Percentiles rank a stretch among this genome's conserved stretches.
Evolutionary conservation across 2,888 invertebrate species (phyloP).

Genomic region (Syritta pipiens): DNA sequence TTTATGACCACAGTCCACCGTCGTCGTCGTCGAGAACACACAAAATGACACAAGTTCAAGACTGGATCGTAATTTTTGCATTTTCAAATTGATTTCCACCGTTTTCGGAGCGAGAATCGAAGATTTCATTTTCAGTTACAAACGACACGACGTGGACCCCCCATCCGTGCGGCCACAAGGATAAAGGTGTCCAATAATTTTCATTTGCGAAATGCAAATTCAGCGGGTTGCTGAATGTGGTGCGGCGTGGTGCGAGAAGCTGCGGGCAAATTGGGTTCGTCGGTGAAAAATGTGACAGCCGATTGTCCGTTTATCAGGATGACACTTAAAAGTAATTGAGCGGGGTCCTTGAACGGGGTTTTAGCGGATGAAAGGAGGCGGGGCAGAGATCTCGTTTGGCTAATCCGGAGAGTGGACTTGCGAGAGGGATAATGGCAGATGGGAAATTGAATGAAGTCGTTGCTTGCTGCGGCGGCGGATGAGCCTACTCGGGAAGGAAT

Average conservation of each 20-base stretch:
- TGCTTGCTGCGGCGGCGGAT: no score
- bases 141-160: neutral
- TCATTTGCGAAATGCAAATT: conserved; percentile 6
- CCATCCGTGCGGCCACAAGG: neutral
- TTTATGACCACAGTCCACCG: conserved; percentile 33
- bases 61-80: conserved; percentile 40
- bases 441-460: no score
- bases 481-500: no score
- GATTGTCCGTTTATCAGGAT: conserved; percentile 47
- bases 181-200: conserved; percentile 13
- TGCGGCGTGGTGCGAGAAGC: conserved; percentile 2
- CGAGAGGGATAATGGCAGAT: no score
- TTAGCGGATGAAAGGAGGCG: neutral
- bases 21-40: conserved; percentile 4
- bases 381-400: neutral
- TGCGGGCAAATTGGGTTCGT: conserved; percentile 36
- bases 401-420: neutral
- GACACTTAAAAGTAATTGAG: conserved; percentile 33
- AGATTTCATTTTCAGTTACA: conserved; percentile 51
- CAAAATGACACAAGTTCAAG: conserved; percentile 34
- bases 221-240: neutral
- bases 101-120: conserved; percentile 10
- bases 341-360: neutral
- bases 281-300: conserved; percentile 41
- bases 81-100: conserved; percentile 51